These are phyloP conservation scores for Tenualosa thibaudeaui DNA, from an alignment of 2,797 vertebrate genomes.

Conservation along the genomic window DNA sequence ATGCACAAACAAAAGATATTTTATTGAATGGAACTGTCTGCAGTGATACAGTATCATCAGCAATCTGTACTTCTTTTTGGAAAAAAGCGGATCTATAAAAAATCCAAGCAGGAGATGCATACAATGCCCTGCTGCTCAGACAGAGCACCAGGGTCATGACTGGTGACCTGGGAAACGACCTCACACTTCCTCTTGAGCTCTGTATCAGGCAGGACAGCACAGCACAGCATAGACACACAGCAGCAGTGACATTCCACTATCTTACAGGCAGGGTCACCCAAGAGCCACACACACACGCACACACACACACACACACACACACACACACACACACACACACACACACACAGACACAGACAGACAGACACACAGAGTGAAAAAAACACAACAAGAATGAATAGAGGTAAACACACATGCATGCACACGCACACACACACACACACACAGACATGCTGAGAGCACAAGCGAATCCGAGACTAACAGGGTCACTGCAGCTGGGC, in stretches of 20 bases:
- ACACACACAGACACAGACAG: background rate
- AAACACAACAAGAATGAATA: background rate
- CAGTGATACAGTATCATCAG: background rate
- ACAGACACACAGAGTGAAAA: background rate
- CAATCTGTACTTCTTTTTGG: background rate
- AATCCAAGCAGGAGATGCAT: background rate
- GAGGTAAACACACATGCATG: background rate
- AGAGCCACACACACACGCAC: background rate
- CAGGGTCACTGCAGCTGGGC: constrained; percentile 33
- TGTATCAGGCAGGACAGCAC: background rate
- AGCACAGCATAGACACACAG: background rate
- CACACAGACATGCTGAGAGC: constrained; percentile 9
- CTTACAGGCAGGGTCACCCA: background rate
- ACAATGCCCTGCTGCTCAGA: constrained; percentile 5
- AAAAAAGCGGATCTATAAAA: background rate
- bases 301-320: background rate
- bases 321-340: constrained; percentile 7
- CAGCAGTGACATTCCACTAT: background rate
- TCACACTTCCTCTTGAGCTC: background rate
- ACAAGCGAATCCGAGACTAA: background rate
- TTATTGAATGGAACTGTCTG: background rate
- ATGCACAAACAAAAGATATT: background rate
- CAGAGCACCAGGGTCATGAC: background rate
- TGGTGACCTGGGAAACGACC: background rate
- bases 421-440: background rate